A percentile compares a stretch with the other conserved stretches of the same genome.
Evolutionary conservation across 2,888 invertebrate genomes (phyloP).

Genomic region (Lycocerus yunnanus): DNA sequence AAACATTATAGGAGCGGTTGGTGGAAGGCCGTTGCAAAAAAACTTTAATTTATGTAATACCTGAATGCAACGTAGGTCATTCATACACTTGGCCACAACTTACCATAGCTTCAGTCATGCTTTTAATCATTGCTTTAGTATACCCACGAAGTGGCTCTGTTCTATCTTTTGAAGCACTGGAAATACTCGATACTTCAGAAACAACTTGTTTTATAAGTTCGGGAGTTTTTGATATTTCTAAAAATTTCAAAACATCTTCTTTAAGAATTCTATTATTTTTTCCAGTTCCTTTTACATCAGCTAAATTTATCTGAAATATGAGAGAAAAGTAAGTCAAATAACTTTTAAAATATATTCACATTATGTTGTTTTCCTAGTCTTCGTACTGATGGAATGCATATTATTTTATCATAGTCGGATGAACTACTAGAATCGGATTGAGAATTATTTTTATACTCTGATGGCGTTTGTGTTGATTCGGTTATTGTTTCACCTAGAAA

Average conservation of each 20-base stretch:
- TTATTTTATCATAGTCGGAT: neutral
- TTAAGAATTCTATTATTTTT: constrained; percentile 90
- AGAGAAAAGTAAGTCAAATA: neutral
- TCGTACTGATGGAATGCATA: constrained; percentile 88
- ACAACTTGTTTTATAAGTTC: constrained; percentile 19
- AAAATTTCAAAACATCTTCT: constrained; percentile 82
- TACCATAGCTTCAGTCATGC: constrained; percentile 89
- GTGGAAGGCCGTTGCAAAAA: too few species aligned
- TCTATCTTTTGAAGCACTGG: constrained; percentile 55
- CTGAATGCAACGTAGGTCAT: too few species aligned
- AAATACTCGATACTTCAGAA: constrained; percentile 28
- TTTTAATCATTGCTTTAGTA: constrained; percentile 91
- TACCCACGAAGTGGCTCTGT: constrained; percentile 78
- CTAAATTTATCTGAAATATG: constrained; percentile 67
- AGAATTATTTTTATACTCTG: neutral
- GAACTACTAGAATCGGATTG: neutral
- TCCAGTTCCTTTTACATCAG: constrained; percentile 77
- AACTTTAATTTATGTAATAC: too few species aligned
- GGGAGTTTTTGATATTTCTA: constrained; percentile 60
- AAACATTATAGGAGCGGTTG: too few species aligned
- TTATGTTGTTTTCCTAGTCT: constrained; percentile 89
- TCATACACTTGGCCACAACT: constrained; percentile 37
- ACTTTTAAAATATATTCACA: constrained; percentile 55
- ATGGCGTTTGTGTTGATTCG: neutral
- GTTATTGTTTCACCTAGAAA: neutral